Percentiles rank a stretch among this genome's conserved stretches.
phyloP scores from a whole-genome alignment of 2,113 vertebrate species.

The Machaerirhynchus nigripectus region DNA sequence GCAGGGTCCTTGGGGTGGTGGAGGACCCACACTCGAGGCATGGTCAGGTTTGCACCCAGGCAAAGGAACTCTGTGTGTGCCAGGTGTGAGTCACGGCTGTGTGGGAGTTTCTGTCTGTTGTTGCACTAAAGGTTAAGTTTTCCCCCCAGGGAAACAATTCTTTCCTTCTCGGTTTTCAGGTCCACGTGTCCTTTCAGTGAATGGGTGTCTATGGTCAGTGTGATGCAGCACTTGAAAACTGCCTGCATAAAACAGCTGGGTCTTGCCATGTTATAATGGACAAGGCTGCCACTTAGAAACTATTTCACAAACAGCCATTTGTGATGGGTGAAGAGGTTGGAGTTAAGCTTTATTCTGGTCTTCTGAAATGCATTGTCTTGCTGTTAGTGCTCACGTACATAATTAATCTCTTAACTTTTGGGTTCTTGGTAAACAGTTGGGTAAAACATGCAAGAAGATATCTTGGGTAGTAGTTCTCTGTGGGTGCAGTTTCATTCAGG shows the following conservation, averaged over 20 bases:
- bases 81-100: rapidly evolving
- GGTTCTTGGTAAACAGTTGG: neutral
- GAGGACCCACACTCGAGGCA: neutral
- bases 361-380: neutral
- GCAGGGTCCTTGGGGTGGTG: rapidly evolving
- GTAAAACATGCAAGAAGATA: neutral
- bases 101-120: neutral
- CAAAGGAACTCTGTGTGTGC: neutral
- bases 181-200: rapidly evolving
- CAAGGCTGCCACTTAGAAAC: neutral
- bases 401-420: neutral
- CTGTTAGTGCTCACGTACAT: neutral
- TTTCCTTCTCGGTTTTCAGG: neutral
- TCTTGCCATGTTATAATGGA: rapidly evolving
- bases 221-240: neutral
- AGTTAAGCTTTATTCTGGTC: neutral
- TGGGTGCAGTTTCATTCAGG: neutral
- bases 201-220: neutral
- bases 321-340: neutral
- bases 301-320: rapidly evolving
- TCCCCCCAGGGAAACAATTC: neutral
- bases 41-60: neutral
- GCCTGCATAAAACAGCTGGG: neutral
- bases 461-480: neutral
- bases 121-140: neutral